These are phyloP conservation scores for Hipparchia sbordonii DNA, from an alignment of 2,888 invertebrate species.

Conservation along the genomic window DNA sequence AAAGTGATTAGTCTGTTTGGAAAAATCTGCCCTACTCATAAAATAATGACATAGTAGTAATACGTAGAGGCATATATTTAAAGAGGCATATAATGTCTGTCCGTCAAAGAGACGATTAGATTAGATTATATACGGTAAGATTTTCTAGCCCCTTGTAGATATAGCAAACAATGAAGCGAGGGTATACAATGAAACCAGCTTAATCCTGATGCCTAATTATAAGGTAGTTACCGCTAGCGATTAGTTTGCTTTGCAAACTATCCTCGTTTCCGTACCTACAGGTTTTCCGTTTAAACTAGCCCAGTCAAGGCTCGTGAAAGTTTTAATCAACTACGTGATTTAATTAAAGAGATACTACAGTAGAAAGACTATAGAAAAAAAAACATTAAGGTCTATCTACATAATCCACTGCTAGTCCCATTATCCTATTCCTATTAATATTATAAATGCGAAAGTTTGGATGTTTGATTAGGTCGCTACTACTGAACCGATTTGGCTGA, in stretches of 20 bases:
- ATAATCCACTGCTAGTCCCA: too few relatives aligned
- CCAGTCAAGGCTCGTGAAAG: not conserved
- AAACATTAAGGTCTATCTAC: too few relatives aligned
- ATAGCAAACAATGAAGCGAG: slow-evolving; percentile 27
- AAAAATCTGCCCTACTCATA: too few relatives aligned
- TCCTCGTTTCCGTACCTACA: not conserved
- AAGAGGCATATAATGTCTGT: not conserved
- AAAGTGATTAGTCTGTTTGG: too few relatives aligned
- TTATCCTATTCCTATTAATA: too few relatives aligned
- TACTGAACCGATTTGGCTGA: too few relatives aligned
- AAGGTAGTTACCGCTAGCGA: slow-evolving; percentile 32
- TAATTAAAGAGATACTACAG: not conserved
- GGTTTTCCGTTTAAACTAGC: not conserved
- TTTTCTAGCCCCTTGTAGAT: not conserved
- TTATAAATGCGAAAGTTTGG: too few relatives aligned
- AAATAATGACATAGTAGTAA: too few relatives aligned
- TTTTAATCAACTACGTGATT: not conserved
- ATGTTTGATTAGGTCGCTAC: too few relatives aligned
- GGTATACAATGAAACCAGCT: slow-evolving; percentile 33
- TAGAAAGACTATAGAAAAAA: not conserved
- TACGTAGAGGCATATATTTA: too few relatives aligned
- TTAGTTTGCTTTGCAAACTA: slow-evolving; percentile 38
- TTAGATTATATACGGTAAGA: not conserved
- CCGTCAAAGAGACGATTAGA: not conserved
- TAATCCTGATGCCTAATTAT: slow-evolving; percentile 42